Evolutionary conservation across 2,797 vertebrate species (phyloP), one percentile per base, ranked within the genome.

Genomic region (Ciconia nigra): DNA sequence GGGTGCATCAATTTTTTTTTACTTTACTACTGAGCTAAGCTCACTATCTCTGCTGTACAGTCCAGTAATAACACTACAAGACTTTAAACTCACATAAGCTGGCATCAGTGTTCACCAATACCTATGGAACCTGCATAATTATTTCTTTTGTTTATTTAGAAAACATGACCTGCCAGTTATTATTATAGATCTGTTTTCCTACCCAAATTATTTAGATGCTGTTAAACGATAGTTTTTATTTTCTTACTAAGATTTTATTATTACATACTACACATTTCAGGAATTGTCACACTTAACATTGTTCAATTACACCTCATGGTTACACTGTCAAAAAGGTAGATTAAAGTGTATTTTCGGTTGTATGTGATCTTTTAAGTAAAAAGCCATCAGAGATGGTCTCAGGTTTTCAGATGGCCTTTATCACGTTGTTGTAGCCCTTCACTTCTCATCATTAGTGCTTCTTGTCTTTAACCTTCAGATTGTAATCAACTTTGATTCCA

Each of bases 11-110:
- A 5, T 33, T 39, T 39, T 52, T 42, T 63, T 44, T 65, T 14
- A 41, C 9, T 67, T 61, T 62, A 62, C 9, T 55, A 11, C 29
- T 58, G 49, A 67, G 15, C 51, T 79, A 83, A 91, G 35, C 42
- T 61, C 66, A 51, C n/a, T 41, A 10, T 63, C 15, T 77, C 55
- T 93, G 33, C 51, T 71, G 59, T 82, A 83, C 31, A 33, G 19
- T 70, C 24, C 37, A 73, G 28, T 89, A 93, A 95, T 83, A 92
- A 26, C 8, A 35, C 33, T 59, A 20, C 33, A 84, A 76, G 47
- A 65, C 5, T 93, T 92, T 88, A 95, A 96, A 70, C 19, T 79
- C 77, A 80, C 82, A 55, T 73, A 73, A 93, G 14, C 49, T 96
- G 83, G 16, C 17, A 63, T 42, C 39, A 61, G 5, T 66, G 5